Percentiles rank a stretch among this genome's conserved stretches.
Evolutionary conservation across 2,888 invertebrate genomes (phyloP).

Genomic region (Tiliacea citrago): DNA sequence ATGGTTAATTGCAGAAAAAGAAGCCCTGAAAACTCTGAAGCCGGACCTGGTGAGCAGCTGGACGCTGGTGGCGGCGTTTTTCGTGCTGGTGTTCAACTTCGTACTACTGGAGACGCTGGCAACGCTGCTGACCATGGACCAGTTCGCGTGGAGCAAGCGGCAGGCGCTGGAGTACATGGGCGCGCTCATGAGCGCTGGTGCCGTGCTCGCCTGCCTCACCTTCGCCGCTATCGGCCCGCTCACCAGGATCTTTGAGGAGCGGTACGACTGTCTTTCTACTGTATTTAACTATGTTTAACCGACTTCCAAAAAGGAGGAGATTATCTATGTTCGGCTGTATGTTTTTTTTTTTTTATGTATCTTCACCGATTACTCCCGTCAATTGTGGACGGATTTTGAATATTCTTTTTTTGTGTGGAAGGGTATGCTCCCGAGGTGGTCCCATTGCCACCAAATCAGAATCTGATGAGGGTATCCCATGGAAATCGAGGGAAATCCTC

Average conservation of each 20-base stretch:
- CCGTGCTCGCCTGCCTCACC: slow-evolving; percentile 93
- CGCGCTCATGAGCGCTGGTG: slow-evolving; percentile 95
- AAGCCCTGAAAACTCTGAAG: slow-evolving; percentile 92
- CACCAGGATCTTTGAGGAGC: slow-evolving; percentile 93
- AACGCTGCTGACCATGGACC: slow-evolving; percentile 96
- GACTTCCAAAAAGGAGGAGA: too few relatives aligned
- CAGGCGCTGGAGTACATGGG: slow-evolving; percentile 96
- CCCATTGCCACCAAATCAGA: too few relatives aligned
- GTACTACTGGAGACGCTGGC: slow-evolving; percentile 96
- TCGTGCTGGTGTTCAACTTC: slow-evolving; percentile 96
- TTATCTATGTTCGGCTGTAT: too few relatives aligned
- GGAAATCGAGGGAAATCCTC: too few relatives aligned
- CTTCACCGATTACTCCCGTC: too few relatives aligned
- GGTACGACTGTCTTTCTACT: slow-evolving; percentile 77
- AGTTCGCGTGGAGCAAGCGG: slow-evolving; percentile 95
- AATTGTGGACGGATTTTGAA: too few relatives aligned
- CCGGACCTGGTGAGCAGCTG: slow-evolving; percentile 94
- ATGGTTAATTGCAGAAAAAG: slow-evolving; percentile 90
- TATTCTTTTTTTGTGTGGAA: too few relatives aligned
- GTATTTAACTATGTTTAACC: too few relatives aligned
- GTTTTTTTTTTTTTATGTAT: too few relatives aligned
- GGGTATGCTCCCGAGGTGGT: too few relatives aligned
- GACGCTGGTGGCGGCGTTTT: slow-evolving; percentile 95
- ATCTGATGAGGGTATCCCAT: too few relatives aligned
- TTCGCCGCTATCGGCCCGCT: slow-evolving; percentile 94